Evolutionary conservation across 2,888 invertebrate genomes (phyloP).

Genomic region (Eupithecia insigniata): DNA sequence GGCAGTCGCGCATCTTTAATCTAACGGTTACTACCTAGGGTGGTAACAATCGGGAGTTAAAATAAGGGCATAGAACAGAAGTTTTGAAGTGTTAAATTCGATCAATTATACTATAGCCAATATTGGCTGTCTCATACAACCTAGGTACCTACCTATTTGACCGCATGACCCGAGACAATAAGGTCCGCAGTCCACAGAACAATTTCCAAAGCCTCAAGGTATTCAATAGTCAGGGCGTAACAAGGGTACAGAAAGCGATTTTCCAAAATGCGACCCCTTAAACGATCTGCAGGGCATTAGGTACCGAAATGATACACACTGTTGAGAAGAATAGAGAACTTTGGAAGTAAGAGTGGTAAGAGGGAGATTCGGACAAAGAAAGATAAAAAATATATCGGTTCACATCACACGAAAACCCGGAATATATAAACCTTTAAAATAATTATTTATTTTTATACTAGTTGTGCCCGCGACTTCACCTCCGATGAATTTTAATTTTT

Average conservation of each 20-base stretch:
- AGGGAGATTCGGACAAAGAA: too few relatives aligned
- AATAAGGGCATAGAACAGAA: neutral
- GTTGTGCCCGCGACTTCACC: too few relatives aligned
- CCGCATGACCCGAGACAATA: neutral
- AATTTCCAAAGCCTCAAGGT: slow-evolving; percentile 1
- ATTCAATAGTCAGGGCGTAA: neutral
- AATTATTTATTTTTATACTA: too few relatives aligned
- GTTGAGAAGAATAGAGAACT: neutral
- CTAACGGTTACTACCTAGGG: too few relatives aligned
- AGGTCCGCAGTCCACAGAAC: neutral
- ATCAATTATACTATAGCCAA: neutral
- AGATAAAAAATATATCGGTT: too few relatives aligned
- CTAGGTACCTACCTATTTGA: neutral
- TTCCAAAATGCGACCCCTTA: slow-evolving; percentile 37
- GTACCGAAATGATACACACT: slow-evolving; percentile 16
- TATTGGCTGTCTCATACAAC: neutral
- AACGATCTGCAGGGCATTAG: slow-evolving; percentile 26
- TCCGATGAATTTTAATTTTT: too few relatives aligned
- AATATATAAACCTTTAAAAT: too few relatives aligned
- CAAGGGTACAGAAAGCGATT: slow-evolving; percentile 30
- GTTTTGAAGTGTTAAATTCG: neutral
- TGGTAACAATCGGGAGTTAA: too few relatives aligned
- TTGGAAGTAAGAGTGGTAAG: too few relatives aligned
- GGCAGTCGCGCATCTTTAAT: too few relatives aligned
- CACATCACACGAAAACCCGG: too few relatives aligned